Evolutionary conservation across 2,113 vertebrate species (phyloP).

Genomic region (Diadophis punctatus): DNA sequence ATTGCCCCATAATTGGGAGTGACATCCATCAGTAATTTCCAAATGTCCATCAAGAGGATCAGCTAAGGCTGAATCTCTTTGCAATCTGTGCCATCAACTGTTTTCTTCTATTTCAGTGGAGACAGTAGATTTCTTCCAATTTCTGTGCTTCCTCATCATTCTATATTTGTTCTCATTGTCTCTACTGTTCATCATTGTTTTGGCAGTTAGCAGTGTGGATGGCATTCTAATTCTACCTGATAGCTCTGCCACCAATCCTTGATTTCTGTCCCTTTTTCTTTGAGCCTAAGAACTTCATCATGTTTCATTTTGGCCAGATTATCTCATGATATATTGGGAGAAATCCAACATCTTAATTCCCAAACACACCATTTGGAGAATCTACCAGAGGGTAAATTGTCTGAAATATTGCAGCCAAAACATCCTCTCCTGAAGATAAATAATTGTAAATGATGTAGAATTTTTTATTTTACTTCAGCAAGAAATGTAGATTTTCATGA

Average conservation of each 20-base stretch:
- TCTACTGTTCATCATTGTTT: neutral
- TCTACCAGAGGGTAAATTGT: neutral
- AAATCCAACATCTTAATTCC: neutral
- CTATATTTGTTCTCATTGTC: neutral
- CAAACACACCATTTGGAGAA: neutral
- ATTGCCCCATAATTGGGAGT: neutral
- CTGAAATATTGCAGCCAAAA: neutral
- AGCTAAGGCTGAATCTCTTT: neutral
- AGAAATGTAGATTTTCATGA: neutral
- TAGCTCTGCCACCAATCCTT: neutral
- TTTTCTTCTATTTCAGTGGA: neutral
- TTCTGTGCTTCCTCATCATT: neutral
- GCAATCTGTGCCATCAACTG: neutral
- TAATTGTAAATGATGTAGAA: neutral
- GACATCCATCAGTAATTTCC: neutral
- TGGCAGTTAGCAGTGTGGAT: neutral
- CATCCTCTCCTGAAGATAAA: neutral
- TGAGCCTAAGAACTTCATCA: neutral
- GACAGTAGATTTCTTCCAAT: neutral
- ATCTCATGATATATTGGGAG: neutral
- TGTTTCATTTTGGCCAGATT: neutral
- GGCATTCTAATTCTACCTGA: neutral
- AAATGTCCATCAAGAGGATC: neutral
- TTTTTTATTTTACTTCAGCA: neutral
- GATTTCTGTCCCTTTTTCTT: neutral